Base-by-base conservation (phyloP, 2,888 invertebrate species). In the Pocota personata region DNA sequence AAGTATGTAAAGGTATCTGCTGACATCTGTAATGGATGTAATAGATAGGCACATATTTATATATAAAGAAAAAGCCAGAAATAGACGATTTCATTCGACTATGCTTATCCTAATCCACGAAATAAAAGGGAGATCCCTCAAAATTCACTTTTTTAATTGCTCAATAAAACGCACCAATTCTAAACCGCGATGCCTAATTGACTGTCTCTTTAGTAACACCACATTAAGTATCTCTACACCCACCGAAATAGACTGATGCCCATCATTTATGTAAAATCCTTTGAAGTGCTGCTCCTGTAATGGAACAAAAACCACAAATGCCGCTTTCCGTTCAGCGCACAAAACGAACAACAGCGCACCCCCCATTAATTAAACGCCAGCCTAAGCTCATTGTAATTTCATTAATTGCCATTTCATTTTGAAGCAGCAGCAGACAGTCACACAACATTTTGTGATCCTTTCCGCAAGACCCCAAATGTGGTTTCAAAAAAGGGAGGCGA, bases 331-430 rank as follows among this genome's bases (percentile, higher is more conserved):
- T n/a, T 50, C 35, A 52, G 32, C 32, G 37, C 32, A 75, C 69
- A 35, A 58, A 58, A 21, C 71, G 57, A 71, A 57, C 40, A 60
- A n/a, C 60, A 62, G 21, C 5, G 19, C 7, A n/a, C 48, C 46
- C 5, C 78, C 64, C 75, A 76, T 64, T 84, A 84, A 80, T 82
- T 82, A 86, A 72, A 80, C 66, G 76, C 64, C 80, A 80, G 71
- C 80, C 76, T 80, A 80, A 86, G 76, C 80, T 76, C 71, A 80
- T 76, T 66, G 84, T 86, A 80, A 86, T 84, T 84, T 84, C 71
- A 84, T 80, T 84, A 84, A 84, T 84, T 84, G 80, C 75, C 84
- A 80, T 86, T 86, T 86, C 80, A 76, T 66, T 72, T 66, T 60
- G 60, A 60, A 72, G 71, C 64, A 64, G 32, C 55, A 66, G 21